Base-by-base conservation (phyloP, 2,113 vertebrate species). In the Cavia porcellus region DNA sequence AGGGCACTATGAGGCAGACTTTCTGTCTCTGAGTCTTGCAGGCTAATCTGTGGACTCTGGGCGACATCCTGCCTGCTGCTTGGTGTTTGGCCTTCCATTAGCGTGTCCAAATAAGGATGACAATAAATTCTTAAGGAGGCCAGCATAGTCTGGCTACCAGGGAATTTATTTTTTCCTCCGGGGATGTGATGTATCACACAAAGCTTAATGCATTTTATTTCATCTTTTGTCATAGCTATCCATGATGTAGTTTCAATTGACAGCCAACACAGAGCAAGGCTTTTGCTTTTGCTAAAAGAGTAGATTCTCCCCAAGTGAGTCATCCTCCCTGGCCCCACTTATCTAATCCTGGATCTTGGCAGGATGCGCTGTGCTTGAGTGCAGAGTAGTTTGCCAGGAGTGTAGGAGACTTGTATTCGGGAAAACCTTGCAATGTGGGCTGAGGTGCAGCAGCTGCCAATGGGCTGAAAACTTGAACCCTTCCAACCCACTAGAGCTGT, bases 201-300 rank as follows among this genome's bases (percentile, higher is more conserved):
- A 82, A 86, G 86, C 70, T 86, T 70, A 87, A 93, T 87, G 32
- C 45, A 92, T 57, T 80, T 70, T 42, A 66, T 81, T 95, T 95
- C 8, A 77, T 59, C 45, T 28, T 42, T 93, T 84, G 32, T 57
- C 52, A 77, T 45, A 85, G 57, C 45, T 59, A 35, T 59, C 68
- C 74, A 92, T 59, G 50, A 62, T 82, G 28, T 52, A 80, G 32
- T 79, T 97, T 93, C 86, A 84, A 13, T 20, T 89, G 92, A 45
- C 38, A 80, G 57, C 50, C 57, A 75, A 70, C 50, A 95, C 35
- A 52, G 66, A 82, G 22, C 19, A 66, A 86, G 38, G 57, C 66
- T 83, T 96, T 92, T 70, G 7, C 42, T 68, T 91, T 42, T 87
- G 57, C 62, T 74, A 9, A 82, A 95, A 90, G 79, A 82, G 62